Evolutionary conservation across 23 tunicate genomes (phyloP).

Genomic region (Trididemnum nubilum): DNA sequence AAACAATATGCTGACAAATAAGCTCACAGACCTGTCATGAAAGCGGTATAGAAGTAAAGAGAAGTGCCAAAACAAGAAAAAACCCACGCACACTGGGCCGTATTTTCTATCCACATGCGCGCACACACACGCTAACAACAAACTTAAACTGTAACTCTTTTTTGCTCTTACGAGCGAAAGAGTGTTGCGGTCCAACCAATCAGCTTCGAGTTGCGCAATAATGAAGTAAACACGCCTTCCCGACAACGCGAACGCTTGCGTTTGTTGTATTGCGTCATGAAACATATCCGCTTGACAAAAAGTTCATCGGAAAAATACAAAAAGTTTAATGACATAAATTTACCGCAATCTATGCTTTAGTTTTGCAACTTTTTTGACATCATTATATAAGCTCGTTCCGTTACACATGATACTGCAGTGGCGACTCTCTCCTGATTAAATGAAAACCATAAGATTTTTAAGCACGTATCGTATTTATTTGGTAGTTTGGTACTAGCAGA

Average conservation of each 20-base stretch:
- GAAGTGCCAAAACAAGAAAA: neutral
- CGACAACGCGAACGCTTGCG: neutral
- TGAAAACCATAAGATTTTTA: too few species aligned
- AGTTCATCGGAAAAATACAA: too few species aligned
- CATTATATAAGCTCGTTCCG: too few species aligned
- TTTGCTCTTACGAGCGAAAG: neutral
- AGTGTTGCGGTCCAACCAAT: neutral
- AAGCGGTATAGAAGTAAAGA: neutral
- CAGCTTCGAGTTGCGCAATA: conserved; percentile 8
- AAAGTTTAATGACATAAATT: too few species aligned
- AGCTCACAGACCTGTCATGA: neutral
- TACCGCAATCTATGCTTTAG: too few species aligned
- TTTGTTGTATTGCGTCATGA: too few species aligned
- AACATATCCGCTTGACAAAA: too few species aligned
- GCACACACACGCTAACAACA: conserved; percentile 14
- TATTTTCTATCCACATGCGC: neutral
- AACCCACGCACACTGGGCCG: neutral
- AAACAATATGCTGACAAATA: neutral
- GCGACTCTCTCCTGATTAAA: too few species aligned
- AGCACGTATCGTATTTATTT: too few species aligned
- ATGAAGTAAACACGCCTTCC: neutral
- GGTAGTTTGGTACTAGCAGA: too few species aligned
- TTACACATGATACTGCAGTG: too few species aligned
- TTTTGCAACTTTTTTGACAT: too few species aligned
- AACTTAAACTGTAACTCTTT: neutral